Percentiles rank a stretch among this genome's conserved stretches.
phyloP scores from a whole-genome alignment of 1,140 invertebrate species.

The Rhopalosiphum padi region DNA sequence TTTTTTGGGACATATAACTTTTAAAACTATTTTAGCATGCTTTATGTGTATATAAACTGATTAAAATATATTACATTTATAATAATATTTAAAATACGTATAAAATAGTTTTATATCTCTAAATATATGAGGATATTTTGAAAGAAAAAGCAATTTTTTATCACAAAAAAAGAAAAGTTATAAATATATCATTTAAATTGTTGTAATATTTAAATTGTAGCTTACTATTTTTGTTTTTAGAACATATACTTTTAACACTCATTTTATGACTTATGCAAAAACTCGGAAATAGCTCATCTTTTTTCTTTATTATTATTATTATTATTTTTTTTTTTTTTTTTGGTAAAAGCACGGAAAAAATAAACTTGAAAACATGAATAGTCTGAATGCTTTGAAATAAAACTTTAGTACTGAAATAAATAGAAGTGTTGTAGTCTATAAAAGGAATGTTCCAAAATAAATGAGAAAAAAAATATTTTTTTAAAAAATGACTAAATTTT shows the following conservation, averaged over 20 bases:
- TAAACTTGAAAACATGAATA: background rate
- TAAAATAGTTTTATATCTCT: background rate
- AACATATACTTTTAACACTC: conserved; percentile 8
- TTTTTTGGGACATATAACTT: background rate
- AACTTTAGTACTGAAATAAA: background rate
- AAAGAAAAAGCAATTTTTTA: background rate
- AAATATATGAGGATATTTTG: background rate
- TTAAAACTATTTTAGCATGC: background rate
- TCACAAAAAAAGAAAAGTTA: background rate
- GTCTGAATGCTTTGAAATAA: background rate
- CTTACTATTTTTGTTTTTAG: background rate
- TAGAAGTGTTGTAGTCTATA: background rate
- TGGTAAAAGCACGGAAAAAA: background rate
- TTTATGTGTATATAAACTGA: background rate
- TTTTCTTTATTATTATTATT: background rate
- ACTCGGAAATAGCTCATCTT: background rate
- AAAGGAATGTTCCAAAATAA: background rate
- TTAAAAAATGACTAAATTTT: background rate
- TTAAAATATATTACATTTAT: background rate
- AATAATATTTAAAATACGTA: background rate
- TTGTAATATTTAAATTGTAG: background rate
- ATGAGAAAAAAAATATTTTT: background rate
- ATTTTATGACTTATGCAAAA: background rate
- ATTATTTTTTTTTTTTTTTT: background rate
- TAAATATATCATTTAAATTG: background rate